Conservation (phyloP, 1,140 invertebrate genomes). For the Drosophila sturtevanti region DNA sequence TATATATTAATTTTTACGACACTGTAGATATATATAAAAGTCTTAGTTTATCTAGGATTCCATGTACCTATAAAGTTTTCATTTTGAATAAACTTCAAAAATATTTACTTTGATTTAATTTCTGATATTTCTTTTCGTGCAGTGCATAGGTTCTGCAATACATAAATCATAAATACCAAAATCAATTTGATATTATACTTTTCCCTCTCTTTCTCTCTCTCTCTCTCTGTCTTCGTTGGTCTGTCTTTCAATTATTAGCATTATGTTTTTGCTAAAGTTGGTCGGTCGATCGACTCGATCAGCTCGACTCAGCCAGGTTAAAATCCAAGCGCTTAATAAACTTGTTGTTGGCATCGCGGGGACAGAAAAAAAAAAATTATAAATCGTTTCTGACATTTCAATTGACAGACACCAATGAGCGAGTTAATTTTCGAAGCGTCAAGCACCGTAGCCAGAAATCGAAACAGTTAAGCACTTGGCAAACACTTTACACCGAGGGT, state of each 20-base stretch:
- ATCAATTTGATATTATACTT: constrained; percentile 60
- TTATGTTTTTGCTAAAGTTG: constrained; percentile 78
- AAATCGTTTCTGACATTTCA: constrained; percentile 82
- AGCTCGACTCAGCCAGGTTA: neutral
- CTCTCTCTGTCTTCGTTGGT: constrained; percentile 35
- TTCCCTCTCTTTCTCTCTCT: constrained; percentile 20
- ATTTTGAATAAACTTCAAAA: too few relatives aligned
- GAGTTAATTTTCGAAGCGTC: constrained; percentile 74
- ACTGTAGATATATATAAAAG: too few relatives aligned
- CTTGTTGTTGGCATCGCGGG: constrained; percentile 54
- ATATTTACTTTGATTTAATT: too few relatives aligned
- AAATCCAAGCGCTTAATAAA: constrained; percentile 70
- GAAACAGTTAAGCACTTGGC: constrained; percentile 42
- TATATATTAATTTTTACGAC: too few relatives aligned
- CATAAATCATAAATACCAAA: constrained; percentile 71
- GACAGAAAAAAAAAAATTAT: constrained; percentile 63
- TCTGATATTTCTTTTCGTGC: neutral
- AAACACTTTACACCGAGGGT: constrained; percentile 36
- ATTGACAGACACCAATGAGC: constrained; percentile 81
- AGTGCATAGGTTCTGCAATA: constrained; percentile 34
- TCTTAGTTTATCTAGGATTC: too few relatives aligned
- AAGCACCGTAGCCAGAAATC: constrained; percentile 24
- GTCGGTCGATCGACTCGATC: constrained; percentile 24
- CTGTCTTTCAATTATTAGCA: constrained; percentile 78
- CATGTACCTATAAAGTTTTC: too few relatives aligned